phyloP scores from a whole-genome alignment of 2,113 vertebrate genomes.

The Tauraco erythrolophus region DNA sequence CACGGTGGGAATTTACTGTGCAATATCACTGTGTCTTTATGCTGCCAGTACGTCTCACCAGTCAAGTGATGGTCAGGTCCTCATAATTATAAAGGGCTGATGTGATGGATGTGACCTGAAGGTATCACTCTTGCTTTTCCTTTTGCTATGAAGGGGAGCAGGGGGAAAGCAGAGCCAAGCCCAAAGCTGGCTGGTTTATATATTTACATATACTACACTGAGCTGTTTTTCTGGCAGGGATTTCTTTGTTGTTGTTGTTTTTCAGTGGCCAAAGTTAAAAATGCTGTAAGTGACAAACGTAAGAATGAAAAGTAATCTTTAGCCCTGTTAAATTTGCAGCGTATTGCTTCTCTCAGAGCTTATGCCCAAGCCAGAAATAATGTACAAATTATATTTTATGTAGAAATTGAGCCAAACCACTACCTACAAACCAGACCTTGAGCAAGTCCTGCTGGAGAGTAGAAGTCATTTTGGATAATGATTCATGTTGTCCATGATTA shows the following conservation, averaged over 20 bases:
- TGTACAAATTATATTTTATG: not conserved
- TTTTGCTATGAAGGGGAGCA: not conserved
- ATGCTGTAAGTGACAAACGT: not conserved
- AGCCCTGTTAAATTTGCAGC: not conserved
- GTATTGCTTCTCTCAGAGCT: not conserved
- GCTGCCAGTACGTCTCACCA: not conserved
- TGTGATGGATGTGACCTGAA: not conserved
- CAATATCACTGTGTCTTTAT: not conserved
- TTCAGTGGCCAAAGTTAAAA: not conserved
- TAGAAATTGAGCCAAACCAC: not conserved
- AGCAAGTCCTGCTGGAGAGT: not conserved
- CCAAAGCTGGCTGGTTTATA: not conserved
- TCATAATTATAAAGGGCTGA: not conserved
- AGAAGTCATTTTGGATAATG: not conserved
- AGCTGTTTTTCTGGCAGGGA: not conserved
- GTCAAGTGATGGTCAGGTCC: not conserved
- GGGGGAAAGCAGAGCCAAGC: not conserved
- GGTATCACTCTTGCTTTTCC: not conserved
- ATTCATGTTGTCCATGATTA: not conserved
- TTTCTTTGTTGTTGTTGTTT: not conserved
- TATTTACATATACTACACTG: not conserved
- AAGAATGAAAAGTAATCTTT: not conserved
- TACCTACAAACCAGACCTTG: not conserved
- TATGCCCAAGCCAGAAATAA: not conserved
- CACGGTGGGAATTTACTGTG: rapidly evolving